phyloP scores from a whole-genome alignment of 2,113 vertebrate species.

The Dolichallabes microphthalmus region DNA sequence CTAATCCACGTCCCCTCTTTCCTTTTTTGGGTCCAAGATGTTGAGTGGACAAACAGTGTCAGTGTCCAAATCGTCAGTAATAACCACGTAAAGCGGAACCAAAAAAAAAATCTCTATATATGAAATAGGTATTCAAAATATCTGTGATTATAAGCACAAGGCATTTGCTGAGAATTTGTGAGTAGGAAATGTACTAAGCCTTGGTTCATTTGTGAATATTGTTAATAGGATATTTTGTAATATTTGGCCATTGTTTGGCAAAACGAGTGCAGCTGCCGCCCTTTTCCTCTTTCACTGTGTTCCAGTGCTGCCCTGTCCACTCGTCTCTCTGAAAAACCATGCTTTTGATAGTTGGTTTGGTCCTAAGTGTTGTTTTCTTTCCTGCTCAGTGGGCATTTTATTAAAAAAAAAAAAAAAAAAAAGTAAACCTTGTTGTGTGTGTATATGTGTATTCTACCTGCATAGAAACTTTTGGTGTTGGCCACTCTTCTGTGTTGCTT shows the following conservation, averaged over 20 bases:
- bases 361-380: constrained; percentile 63
- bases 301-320: constrained; percentile 67
- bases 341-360: constrained; percentile 72
- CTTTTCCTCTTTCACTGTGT: constrained; percentile 59
- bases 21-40: constrained; percentile 39
- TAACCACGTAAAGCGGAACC: constrained; percentile 52
- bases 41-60: constrained; percentile 57
- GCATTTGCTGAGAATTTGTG: constrained; percentile 68
- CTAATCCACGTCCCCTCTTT: constrained; percentile 42
- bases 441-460: constrained; percentile 71
- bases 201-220: constrained; percentile 74
- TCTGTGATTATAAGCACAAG: constrained; percentile 72
- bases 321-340: constrained; percentile 66
- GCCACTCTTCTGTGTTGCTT: constrained; percentile 68
- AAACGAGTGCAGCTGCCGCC: constrained; percentile 72
- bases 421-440: constrained; percentile 62
- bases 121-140: constrained; percentile 46
- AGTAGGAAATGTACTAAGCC: constrained; percentile 67
- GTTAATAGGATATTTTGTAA: constrained; percentile 82
- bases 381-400: constrained; percentile 68
- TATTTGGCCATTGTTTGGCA: constrained; percentile 77
- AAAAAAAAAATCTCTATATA: constrained; percentile 44
- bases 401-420: constrained; percentile 33
- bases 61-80: constrained; percentile 41
- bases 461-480: constrained; percentile 72